Percentiles rank a stretch among this genome's conserved stretches.
Evolutionary conservation across 2,888 invertebrate species (phyloP).

Genomic region (Habrosyne pyritoides): DNA sequence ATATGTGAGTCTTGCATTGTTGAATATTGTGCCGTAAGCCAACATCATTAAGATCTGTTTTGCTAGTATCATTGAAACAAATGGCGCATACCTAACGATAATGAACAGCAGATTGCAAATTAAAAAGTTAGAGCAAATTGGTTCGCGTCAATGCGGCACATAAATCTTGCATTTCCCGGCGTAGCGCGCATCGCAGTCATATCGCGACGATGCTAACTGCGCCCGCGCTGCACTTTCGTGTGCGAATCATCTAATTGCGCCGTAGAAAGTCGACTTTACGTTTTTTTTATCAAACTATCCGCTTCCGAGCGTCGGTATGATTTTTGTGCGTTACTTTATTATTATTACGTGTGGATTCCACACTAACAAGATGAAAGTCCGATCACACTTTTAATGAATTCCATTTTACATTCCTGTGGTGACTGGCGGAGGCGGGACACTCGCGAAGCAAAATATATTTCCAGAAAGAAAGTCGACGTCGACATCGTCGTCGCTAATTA

Average conservation of each 20-base stretch:
- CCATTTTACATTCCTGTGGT: conserved; percentile 54
- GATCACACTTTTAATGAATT: conserved; percentile 67
- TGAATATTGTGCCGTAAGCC: too few species aligned
- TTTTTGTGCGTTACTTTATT: conserved; percentile 71
- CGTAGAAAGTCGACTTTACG: conserved; percentile 69
- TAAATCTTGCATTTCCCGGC: conserved; percentile 38
- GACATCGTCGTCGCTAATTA: conserved; percentile 43
- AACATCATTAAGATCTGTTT: not conserved
- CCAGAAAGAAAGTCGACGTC: conserved; percentile 38
- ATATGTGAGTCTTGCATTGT: too few species aligned
- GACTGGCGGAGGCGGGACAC: conserved; percentile 22
- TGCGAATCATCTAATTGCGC: conserved; percentile 77
- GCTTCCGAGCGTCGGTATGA: conserved; percentile 53
- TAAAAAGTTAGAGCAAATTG: conserved; percentile 1
- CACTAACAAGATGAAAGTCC: conserved; percentile 78
- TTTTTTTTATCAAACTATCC: conserved; percentile 59
- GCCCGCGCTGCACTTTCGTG: conserved; percentile 67
- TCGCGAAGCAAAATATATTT: conserved; percentile 36
- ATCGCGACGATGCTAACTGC: conserved; percentile 23
- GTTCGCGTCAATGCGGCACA: conserved; percentile 15
- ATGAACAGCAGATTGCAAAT: not conserved
- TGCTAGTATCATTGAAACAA: not conserved
- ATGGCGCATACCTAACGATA: not conserved
- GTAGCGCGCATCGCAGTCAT: conserved; percentile 10
- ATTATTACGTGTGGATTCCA: conserved; percentile 63